A percentile compares a stretch with the other conserved stretches of the same genome.
These are phyloP conservation scores for Platalea minor DNA, from an alignment of 2,797 vertebrate species.

Conservation along the genomic window DNA sequence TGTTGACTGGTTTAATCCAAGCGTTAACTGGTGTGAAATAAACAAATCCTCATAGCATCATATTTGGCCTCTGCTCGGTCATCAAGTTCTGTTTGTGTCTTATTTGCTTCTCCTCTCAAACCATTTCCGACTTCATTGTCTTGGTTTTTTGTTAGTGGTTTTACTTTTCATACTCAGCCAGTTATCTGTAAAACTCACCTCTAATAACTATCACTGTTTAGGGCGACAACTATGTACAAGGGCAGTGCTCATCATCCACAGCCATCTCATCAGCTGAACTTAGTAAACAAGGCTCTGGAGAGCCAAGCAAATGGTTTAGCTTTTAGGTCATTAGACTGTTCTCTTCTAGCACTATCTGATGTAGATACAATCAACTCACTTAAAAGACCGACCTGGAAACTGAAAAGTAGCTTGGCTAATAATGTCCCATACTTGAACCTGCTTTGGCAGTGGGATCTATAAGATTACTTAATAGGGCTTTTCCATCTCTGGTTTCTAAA, in stretches of 20 bases:
- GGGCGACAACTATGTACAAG: neutral
- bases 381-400: conserved; percentile 27
- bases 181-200: neutral
- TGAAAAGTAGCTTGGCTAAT: neutral
- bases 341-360: neutral
- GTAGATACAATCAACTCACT: conserved; percentile 13
- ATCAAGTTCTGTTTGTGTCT: neutral
- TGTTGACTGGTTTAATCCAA: neutral
- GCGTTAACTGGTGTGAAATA: conserved; percentile 20
- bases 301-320: neutral
- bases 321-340: neutral
- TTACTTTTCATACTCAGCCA: neutral
- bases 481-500: conserved; percentile 49
- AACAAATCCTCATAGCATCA: neutral
- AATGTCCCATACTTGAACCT: conserved; percentile 41
- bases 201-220: neutral
- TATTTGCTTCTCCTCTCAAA: neutral
- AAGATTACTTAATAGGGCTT: conserved; percentile 56
- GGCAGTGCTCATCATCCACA: neutral
- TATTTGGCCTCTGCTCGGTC: neutral
- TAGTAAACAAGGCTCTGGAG: neutral
- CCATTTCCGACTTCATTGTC: neutral
- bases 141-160: neutral
- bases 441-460: neutral
- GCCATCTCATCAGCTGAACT: neutral